phyloP scores from a whole-genome alignment of 2,113 vertebrate genomes.

The Oryzias woworae region DNA sequence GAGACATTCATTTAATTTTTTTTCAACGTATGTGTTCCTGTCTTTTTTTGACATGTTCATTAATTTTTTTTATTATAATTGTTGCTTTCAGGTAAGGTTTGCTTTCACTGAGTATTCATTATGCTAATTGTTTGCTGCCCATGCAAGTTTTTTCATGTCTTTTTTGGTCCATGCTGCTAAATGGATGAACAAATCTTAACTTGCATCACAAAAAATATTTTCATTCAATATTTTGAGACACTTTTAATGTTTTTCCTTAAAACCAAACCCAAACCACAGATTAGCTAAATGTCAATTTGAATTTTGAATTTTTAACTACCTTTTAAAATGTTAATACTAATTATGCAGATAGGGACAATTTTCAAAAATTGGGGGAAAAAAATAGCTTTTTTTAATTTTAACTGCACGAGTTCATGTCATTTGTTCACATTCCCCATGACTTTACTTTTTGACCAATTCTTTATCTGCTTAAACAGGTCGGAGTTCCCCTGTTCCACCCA shows the following conservation, averaged over 20 bases:
- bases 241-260: too few relatives aligned
- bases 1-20: too few relatives aligned
- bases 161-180: slow-evolving; percentile 1
- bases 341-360: too few relatives aligned
- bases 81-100: background rate
- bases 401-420: slow-evolving; percentile 9
- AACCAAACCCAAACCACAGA: too few relatives aligned
- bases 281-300: too few relatives aligned
- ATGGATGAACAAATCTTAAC: too few relatives aligned
- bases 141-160: background rate
- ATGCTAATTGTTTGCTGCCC: background rate
- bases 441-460: slow-evolving; percentile 18
- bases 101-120: background rate
- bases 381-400: background rate
- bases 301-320: too few relatives aligned
- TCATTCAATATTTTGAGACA: too few relatives aligned
- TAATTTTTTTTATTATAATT: background rate
- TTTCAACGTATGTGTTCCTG: too few relatives aligned
- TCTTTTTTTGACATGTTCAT: too few relatives aligned
- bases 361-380: background rate
- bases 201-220: too few relatives aligned
- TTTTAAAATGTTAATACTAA: too few relatives aligned
- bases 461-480: slow-evolving; percentile 65
- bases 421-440: slow-evolving; percentile 6
- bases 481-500: slow-evolving; percentile 79